Percentiles rank a stretch among this genome's conserved stretches.
Evolutionary conservation across 2,797 vertebrate species (phyloP).

Genomic region (Tokudaia muenninki): DNA sequence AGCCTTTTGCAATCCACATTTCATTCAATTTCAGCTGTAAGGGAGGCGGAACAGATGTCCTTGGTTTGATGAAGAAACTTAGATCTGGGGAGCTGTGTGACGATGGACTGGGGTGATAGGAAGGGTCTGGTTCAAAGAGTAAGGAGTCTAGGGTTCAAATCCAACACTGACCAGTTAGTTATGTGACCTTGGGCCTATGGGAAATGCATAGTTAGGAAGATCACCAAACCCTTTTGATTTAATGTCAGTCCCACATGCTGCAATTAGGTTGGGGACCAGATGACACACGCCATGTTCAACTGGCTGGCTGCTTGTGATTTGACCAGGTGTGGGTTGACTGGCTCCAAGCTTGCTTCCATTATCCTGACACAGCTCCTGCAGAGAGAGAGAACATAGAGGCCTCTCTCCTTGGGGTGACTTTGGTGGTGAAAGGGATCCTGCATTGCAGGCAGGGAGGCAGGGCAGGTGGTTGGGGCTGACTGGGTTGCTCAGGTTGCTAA

Average conservation of each 20-base stretch:
- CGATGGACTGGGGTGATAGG: background rate
- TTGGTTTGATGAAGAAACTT: background rate
- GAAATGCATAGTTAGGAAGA: background rate
- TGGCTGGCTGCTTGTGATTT: background rate
- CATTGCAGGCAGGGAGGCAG: background rate
- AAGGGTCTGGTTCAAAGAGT: background rate
- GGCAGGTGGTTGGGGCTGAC: background rate
- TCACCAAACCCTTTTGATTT: slow-evolving; percentile 2
- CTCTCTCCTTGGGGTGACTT: background rate
- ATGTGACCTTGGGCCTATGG: background rate
- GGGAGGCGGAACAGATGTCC: background rate
- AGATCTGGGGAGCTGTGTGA: background rate
- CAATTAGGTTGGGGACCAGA: background rate
- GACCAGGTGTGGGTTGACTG: background rate
- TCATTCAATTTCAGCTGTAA: background rate
- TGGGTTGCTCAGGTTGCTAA: background rate
- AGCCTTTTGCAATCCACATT: background rate
- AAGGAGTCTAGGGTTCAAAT: background rate
- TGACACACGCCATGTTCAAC: background rate
- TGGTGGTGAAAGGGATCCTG: background rate
- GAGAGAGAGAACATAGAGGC: background rate
- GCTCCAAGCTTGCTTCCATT: background rate
- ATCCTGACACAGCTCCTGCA: background rate
- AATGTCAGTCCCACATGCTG: background rate
- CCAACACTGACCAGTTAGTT: background rate